phyloP scores from a whole-genome alignment of 2,113 vertebrate genomes.

The Irena cyanogastra region DNA sequence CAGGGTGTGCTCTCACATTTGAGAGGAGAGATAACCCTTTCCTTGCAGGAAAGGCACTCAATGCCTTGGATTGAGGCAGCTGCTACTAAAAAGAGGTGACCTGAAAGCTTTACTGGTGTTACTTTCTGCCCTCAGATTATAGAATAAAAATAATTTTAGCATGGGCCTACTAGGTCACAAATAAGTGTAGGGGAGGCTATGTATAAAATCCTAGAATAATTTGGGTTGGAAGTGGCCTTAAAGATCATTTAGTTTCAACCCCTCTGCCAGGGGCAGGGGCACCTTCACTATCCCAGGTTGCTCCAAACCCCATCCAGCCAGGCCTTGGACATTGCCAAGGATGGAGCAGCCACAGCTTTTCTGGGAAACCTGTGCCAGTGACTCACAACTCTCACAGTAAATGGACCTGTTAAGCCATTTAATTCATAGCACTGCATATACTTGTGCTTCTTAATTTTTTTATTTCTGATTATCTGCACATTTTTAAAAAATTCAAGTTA shows the following conservation, averaged over 20 bases:
- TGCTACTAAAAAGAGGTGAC: neutral
- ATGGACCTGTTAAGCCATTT: neutral
- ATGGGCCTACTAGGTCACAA: neutral
- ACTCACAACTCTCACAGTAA: neutral
- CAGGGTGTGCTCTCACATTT: slow-evolving; percentile 53
- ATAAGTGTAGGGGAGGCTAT: neutral
- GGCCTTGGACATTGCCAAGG: neutral
- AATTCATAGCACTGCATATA: neutral
- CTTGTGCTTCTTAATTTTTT: neutral
- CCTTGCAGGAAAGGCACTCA: slow-evolving; percentile 16
- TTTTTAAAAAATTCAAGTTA: neutral
- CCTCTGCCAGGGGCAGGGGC: neutral
- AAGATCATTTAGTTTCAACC: neutral
- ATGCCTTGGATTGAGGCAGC: neutral
- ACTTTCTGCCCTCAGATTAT: neutral
- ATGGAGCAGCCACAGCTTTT: neutral
- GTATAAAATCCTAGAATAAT: neutral
- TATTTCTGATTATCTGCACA: neutral
- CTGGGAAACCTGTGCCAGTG: neutral
- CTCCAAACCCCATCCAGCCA: neutral
- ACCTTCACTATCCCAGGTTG: neutral
- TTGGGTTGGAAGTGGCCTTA: neutral
- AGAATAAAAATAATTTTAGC: neutral
- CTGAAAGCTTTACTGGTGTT: neutral
- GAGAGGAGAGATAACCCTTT: slow-evolving; percentile 56